Conservation (phyloP, 2,888 invertebrate genomes). For the Caenorhabditis wallacei region DNA sequence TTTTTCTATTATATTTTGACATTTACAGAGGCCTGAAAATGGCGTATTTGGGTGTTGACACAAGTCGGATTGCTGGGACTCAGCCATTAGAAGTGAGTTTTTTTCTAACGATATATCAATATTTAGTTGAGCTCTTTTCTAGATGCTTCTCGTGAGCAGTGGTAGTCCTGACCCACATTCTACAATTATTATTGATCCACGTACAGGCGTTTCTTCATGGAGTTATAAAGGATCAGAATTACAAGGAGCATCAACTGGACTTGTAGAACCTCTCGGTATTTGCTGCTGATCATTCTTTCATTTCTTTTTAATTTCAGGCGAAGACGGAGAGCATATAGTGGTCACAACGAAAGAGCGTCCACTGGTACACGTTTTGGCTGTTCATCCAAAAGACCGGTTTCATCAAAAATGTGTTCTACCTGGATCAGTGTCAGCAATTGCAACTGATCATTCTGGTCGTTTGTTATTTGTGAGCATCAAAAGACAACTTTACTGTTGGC, state of each 20-base stretch:
- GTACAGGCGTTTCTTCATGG: conserved; percentile 77
- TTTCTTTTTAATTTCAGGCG: too few relatives aligned
- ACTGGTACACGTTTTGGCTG: conserved; percentile 71
- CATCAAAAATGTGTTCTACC: conserved; percentile 71
- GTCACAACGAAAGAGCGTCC: conserved; percentile 74
- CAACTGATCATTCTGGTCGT: conserved; percentile 67
- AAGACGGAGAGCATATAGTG: conserved; percentile 69
- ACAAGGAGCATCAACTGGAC: conserved; percentile 72
- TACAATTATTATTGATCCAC: conserved; percentile 75
- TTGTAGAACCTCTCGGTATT: conserved; percentile 73
- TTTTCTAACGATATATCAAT: too few relatives aligned
- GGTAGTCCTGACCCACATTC: conserved; percentile 75
- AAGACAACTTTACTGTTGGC: conserved; percentile 76
- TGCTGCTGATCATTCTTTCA: neutral
- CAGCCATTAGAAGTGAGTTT: conserved; percentile 50
- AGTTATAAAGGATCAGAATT: conserved; percentile 79
- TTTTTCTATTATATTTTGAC: too few relatives aligned
- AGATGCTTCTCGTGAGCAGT: conserved; percentile 71
- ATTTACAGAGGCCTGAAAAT: conserved; percentile 22
- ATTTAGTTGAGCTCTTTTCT: too few relatives aligned
- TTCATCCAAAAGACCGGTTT: conserved; percentile 71
- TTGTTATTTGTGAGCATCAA: conserved; percentile 74
- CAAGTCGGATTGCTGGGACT: conserved; percentile 48
- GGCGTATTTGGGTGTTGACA: conserved; percentile 61
- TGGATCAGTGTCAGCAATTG: conserved; percentile 68